Percentiles rank a stretch among this genome's conserved stretches.
phyloP scores from a whole-genome alignment of 2,113 vertebrate species.

The Vimba vimba region DNA sequence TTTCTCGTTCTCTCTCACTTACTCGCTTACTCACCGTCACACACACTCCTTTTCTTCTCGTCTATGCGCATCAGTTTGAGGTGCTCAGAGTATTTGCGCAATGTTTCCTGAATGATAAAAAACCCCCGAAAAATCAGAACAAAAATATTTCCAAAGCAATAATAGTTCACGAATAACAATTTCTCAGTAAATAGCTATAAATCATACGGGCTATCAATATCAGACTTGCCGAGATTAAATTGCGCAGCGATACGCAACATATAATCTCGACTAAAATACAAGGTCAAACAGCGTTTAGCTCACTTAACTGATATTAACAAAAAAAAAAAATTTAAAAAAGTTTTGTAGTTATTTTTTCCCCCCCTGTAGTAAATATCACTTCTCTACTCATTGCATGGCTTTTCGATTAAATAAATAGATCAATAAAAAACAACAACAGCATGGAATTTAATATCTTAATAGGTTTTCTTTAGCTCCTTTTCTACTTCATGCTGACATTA shows the following conservation, averaged over 20 bases:
- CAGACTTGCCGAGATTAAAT: not conserved
- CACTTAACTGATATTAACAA: not conserved
- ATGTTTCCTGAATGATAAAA: conserved; percentile 68
- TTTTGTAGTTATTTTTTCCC: not conserved
- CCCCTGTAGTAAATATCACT: not conserved
- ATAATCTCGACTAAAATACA: not conserved
- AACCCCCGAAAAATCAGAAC: conserved; percentile 34
- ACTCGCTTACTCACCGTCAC: conserved; percentile 64
- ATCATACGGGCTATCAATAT: not conserved
- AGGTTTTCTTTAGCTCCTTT: not conserved
- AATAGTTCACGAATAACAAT: not conserved
- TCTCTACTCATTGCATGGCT: not conserved
- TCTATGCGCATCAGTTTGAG: conserved; percentile 68
- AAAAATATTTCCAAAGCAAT: conserved; percentile 1
- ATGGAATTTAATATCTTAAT: not conserved
- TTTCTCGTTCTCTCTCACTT: conserved; percentile 59
- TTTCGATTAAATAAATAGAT: not conserved
- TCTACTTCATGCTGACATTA: not conserved
- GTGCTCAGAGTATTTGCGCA: conserved; percentile 67
- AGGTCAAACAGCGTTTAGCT: not conserved
- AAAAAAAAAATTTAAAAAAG: not conserved
- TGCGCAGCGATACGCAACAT: not conserved
- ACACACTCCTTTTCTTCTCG: conserved; percentile 62
- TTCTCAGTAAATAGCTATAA: not conserved
- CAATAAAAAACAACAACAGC: not conserved